Percentiles rank a stretch among this genome's conserved stretches.
Conservation (phyloP, 2,888 invertebrate genomes). For the Pyrrhia umbra region DNA sequence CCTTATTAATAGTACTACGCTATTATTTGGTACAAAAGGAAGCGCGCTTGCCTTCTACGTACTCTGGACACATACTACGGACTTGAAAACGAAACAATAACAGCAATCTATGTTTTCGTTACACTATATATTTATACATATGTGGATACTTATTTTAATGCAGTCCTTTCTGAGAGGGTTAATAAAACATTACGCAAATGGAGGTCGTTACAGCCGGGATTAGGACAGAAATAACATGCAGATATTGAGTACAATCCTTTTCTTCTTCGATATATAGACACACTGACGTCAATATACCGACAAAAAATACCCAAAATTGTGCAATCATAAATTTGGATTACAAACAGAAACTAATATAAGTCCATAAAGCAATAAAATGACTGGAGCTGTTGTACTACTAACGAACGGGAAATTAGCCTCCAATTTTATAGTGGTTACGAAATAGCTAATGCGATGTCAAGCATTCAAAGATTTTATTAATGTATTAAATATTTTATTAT, state of each 20-base stretch:
- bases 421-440: constrained; percentile 43
- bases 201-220: not conserved
- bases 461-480: constrained; percentile 40
- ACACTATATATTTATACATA: constrained; percentile 13
- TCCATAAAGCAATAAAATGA: constrained; percentile 24
- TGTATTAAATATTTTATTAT: constrained; percentile 38
- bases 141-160: constrained; percentile 15
- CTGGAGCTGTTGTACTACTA: constrained; percentile 8
- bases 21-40: constrained; percentile 58
- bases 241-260: constrained; percentile 13
- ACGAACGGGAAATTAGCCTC: constrained; percentile 20
- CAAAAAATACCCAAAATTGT: not conserved
- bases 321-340: constrained; percentile 7
- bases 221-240: constrained; percentile 26
- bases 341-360: constrained; percentile 11
- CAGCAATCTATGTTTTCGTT: constrained; percentile 26
- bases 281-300: not conserved
- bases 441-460: constrained; percentile 37
- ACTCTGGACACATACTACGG: constrained; percentile 13
- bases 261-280: not conserved
- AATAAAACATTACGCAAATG: constrained; percentile 24
- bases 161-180: constrained; percentile 19
- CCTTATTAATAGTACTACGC: constrained; percentile 55
- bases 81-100: constrained; percentile 40
- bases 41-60: constrained; percentile 41